These are phyloP conservation scores for Bunonema sp. DNA, from an alignment of 2,888 invertebrate genomes.

Conservation along the genomic window DNA sequence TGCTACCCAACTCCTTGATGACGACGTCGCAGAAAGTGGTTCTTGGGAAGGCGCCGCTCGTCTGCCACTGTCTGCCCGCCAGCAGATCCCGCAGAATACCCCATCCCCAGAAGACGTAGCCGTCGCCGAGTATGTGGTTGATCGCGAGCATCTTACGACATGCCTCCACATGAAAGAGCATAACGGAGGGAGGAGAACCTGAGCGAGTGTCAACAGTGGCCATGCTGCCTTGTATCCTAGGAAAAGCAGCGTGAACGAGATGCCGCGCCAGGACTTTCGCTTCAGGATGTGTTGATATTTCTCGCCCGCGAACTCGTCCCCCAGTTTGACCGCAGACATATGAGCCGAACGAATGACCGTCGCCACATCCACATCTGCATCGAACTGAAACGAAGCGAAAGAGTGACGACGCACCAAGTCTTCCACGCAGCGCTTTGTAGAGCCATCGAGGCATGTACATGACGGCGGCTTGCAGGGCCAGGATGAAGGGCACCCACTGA, in stretches of 20 bases:
- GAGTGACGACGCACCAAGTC: background rate
- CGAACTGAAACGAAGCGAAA: conserved; percentile 4
- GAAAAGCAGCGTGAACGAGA: background rate
- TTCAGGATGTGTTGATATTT: too few relatives aligned
- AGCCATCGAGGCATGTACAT: conserved; percentile 29
- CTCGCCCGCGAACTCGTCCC: too few relatives aligned
- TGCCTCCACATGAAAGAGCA: conserved; percentile 1
- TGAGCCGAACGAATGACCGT: too few relatives aligned
- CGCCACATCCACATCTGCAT: conserved; percentile 4
- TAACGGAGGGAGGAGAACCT: background rate
- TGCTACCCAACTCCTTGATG: conserved; percentile 24
- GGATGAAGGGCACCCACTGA: conserved; percentile 43
- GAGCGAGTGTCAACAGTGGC: background rate
- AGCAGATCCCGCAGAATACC: conserved; percentile 33
- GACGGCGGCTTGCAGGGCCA: conserved; percentile 22
- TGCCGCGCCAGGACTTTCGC: too few relatives aligned
- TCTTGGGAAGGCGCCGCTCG: conserved; percentile 42
- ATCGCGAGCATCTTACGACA: background rate
- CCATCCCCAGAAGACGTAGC: conserved; percentile 22
- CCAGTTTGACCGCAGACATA: too few relatives aligned
- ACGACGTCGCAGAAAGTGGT: conserved; percentile 35
- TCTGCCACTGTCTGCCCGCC: conserved; percentile 33
- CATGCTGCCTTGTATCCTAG: background rate
- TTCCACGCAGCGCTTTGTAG: conserved; percentile 21
- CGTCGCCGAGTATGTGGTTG: conserved; percentile 1